A percentile compares a stretch with the other conserved stretches of the same genome.
Conservation (phyloP, 2,797 vertebrate genomes). For the Sebastes taczanowskii region DNA sequence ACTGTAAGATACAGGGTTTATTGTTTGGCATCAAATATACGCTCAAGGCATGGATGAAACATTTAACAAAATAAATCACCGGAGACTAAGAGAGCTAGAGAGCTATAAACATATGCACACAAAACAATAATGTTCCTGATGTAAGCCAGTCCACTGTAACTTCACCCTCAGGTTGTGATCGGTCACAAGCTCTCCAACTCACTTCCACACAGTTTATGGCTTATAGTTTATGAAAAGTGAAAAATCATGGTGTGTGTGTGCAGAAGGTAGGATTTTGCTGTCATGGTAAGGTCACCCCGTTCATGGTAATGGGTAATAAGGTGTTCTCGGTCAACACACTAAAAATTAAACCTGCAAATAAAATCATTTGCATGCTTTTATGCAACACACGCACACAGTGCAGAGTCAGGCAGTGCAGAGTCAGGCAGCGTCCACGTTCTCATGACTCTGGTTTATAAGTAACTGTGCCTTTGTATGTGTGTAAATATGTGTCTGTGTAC, state of each 20-base stretch:
- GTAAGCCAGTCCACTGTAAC: not conserved
- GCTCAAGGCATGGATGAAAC: not conserved
- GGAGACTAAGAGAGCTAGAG: not conserved
- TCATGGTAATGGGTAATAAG: slow-evolving; percentile 25
- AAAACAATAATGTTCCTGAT: not conserved
- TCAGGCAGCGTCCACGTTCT: slow-evolving; percentile 14
- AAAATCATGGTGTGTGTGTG: slow-evolving; percentile 38
- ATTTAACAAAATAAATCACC: not conserved
- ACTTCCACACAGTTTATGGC: too few relatives aligned
- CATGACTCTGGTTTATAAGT: slow-evolving; percentile 31
- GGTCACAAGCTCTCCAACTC: not conserved
- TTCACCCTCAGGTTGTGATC: not conserved
- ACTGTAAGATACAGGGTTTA: not conserved
- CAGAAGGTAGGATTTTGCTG: slow-evolving; percentile 16
- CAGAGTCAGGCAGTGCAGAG: not conserved
- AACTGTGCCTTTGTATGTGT: not conserved
- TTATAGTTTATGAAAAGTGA: slow-evolving; percentile 8
- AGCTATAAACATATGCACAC: not conserved
- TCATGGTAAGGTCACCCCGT: not conserved
- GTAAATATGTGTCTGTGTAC: too few relatives aligned
- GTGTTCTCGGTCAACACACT: not conserved
- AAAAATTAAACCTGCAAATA: not conserved
- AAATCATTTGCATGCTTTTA: not conserved
- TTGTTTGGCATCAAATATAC: not conserved
- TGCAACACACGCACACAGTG: too few relatives aligned